Percentiles rank a stretch among this genome's conserved stretches.
Evolutionary conservation across 53 echinoderm and acorn worm species (phyloP).

Genomic region (Luidia sarsii): DNA sequence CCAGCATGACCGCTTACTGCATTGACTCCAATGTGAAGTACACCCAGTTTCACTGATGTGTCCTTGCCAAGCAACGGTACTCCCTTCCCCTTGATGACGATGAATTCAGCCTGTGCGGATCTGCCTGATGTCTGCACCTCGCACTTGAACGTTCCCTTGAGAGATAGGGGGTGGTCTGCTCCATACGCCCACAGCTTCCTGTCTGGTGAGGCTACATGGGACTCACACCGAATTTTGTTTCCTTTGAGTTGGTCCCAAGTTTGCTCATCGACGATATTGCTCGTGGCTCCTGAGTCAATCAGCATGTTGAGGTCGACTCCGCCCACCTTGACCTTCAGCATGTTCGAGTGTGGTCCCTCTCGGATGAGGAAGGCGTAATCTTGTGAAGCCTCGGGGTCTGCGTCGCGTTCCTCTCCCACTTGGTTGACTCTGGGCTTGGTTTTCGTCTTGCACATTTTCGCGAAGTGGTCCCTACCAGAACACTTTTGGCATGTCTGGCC

Average conservation of each 20-base stretch:
- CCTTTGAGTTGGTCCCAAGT: slow-evolving; percentile 23
- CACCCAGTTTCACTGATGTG: slow-evolving; percentile 16
- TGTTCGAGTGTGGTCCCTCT: background rate
- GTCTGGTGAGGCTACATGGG: background rate
- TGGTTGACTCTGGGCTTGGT: background rate
- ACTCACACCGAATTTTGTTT: slow-evolving; percentile 9
- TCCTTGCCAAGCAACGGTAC: slow-evolving; percentile 34
- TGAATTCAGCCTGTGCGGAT: background rate
- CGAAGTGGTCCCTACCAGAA: slow-evolving; percentile 30
- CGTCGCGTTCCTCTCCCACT: background rate
- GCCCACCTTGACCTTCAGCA: slow-evolving; percentile 9
- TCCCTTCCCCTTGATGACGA: slow-evolving; percentile 17
- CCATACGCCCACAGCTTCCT: slow-evolving; percentile 61
- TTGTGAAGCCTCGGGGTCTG: background rate
- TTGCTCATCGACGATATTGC: slow-evolving; percentile 28
- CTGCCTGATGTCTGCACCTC: background rate
- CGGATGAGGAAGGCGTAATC: slow-evolving; percentile 28
- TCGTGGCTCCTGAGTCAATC: slow-evolving; percentile 24
- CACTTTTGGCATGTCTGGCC: slow-evolving; percentile 39
- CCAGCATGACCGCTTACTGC: background rate
- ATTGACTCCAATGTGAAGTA: slow-evolving; percentile 13
- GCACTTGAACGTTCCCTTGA: slow-evolving; percentile 55
- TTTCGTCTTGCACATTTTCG: slow-evolving; percentile 2
- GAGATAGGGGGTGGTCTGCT: slow-evolving; percentile 40
- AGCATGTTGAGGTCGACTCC: slow-evolving; percentile 25